Evolutionary conservation across 2,888 invertebrate species (phyloP).

Genomic region (Nineta flava): DNA sequence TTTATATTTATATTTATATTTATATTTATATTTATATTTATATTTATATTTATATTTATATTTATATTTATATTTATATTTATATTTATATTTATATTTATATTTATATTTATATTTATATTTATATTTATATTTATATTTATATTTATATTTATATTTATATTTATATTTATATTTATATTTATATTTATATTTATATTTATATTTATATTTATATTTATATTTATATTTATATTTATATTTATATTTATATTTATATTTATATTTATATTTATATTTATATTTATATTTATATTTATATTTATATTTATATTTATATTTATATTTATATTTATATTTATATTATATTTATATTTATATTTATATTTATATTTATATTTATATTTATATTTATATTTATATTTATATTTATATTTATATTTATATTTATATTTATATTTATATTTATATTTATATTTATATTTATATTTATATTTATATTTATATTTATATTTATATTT

Average conservation of each 20-base stretch:
- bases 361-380: neutral
- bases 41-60: no score
- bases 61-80: no score
- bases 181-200: neutral
- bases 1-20: no score
- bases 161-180: no score
- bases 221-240: slow-evolving; percentile 1
- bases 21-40: no score
- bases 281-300: neutral
- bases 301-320: neutral
- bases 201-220: neutral
- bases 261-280: neutral
- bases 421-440: neutral
- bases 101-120: no score
- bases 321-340: neutral
- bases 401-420: neutral
- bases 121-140: no score
- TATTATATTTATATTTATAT: neutral
- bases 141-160: no score
- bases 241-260: slow-evolving; percentile 1
- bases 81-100: no score
- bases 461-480: no score
- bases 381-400: neutral
- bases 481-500: no score
- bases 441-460: neutral